These are phyloP conservation scores for Xenopus laevis DNA, from an alignment of 2,113 vertebrate genomes.

Conservation along the genomic window DNA sequence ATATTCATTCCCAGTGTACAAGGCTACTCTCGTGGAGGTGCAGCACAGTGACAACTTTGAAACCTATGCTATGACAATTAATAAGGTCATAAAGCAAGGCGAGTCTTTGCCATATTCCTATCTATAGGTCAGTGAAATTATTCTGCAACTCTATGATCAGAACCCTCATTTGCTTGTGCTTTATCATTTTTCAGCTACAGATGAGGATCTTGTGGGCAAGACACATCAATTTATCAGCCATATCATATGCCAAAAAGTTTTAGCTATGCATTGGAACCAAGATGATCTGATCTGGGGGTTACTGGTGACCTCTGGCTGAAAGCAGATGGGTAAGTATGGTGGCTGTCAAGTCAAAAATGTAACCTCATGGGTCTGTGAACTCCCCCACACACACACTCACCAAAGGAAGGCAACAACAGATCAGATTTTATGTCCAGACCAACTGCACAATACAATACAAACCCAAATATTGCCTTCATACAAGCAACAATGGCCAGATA, in stretches of 20 bases:
- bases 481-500: too few relatives aligned
- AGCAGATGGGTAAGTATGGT: conserved; percentile 26
- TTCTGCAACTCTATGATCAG: too few relatives aligned
- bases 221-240: too few relatives aligned
- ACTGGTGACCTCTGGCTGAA: conserved; percentile 26
- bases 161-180: too few relatives aligned
- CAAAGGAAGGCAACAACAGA: too few relatives aligned
- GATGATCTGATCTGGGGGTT: conserved; percentile 34
- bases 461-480: too few relatives aligned
- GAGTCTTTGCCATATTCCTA: neutral
- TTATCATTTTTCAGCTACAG: conserved; percentile 10
- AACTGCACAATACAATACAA: too few relatives aligned
- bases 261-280: neutral
- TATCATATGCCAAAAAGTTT: conserved; percentile 11
- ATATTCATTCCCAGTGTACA: conserved; percentile 10
- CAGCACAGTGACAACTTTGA: neutral
- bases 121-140: too few relatives aligned
- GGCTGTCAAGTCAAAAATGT: neutral
- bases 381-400: too few relatives aligned
- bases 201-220: neutral
- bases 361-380: too few relatives aligned
- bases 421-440: too few relatives aligned
- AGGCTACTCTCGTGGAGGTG: neutral
- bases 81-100: conserved; percentile 30
- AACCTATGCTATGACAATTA: conserved; percentile 20